Evolutionary conservation across 2,888 invertebrate genomes (phyloP).

Genomic region (Timema cristinae): DNA sequence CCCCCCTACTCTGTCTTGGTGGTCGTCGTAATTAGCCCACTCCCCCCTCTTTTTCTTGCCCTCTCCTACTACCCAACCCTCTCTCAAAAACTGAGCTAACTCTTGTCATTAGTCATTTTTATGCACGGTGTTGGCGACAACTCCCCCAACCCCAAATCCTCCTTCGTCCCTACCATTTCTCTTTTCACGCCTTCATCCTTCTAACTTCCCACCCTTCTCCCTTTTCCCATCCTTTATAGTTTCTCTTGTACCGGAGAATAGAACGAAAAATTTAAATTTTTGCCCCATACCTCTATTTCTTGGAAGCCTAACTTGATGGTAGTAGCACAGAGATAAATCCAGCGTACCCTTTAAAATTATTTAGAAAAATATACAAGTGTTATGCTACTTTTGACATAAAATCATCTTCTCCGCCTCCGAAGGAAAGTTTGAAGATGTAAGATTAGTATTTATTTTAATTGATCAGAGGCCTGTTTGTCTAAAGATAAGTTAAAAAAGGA

Average conservation of each 20-base stretch:
- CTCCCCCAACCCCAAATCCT: conserved; percentile 5
- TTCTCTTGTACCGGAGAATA: neutral
- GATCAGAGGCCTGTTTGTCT: too few species aligned
- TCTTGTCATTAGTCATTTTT: conserved; percentile 30
- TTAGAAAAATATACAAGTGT: too few species aligned
- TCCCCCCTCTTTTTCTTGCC: neutral
- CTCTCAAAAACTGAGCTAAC: conserved; percentile 25
- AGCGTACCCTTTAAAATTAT: too few species aligned
- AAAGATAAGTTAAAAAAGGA: too few species aligned
- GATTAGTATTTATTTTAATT: too few species aligned
- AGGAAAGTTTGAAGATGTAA: too few species aligned
- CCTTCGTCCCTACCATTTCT: neutral
- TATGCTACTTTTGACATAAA: too few species aligned
- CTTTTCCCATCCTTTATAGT: neutral
- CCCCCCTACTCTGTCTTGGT: conserved; percentile 17
- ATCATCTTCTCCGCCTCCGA: too few species aligned
- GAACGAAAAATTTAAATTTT: conserved; percentile 7
- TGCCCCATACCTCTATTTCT: too few species aligned
- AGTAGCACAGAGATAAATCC: too few species aligned
- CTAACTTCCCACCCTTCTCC: conserved; percentile 1
- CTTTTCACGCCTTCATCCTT: neutral
- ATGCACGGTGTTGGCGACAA: conserved; percentile 26
- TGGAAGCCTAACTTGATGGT: too few species aligned
- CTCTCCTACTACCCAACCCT: neutral
- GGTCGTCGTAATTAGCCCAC: conserved; percentile 24